Conservation (phyloP, 2,797 vertebrate genomes). For the Megaceryle alcyon region DNA sequence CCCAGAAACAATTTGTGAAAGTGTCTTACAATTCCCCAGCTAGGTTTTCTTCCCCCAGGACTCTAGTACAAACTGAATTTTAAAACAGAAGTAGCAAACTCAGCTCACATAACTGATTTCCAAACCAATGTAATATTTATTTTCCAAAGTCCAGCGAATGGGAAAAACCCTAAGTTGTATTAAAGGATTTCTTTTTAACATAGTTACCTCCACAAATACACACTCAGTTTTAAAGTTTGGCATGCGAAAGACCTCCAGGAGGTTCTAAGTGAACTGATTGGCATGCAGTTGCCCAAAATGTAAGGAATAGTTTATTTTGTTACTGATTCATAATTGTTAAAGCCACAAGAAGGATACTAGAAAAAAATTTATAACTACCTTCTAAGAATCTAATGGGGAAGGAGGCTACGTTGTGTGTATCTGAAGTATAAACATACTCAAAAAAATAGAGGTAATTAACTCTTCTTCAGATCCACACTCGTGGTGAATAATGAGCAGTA, state of each 20-base stretch:
- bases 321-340: conserved; percentile 79
- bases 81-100: conserved; percentile 35
- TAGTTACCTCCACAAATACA: conserved; percentile 80
- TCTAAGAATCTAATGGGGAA: conserved; percentile 85
- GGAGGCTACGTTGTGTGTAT: conserved; percentile 86
- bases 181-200: conserved; percentile 73
- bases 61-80: conserved; percentile 41
- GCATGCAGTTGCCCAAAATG: conserved; percentile 82
- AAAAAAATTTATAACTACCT: conserved; percentile 83
- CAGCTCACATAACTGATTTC: conserved; percentile 61
- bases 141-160: conserved; percentile 40
- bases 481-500: conserved; percentile 86
- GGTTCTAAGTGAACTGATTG: conserved; percentile 81
- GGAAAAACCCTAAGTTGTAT: conserved; percentile 36
- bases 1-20: conserved; percentile 31
- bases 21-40: conserved; percentile 27
- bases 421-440: conserved; percentile 86
- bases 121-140: conserved; percentile 26
- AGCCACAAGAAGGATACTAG: conserved; percentile 84
- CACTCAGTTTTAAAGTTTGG: conserved; percentile 76
- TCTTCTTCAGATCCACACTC: conserved; percentile 87
- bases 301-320: conserved; percentile 76
- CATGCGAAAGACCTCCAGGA: conserved; percentile 85
- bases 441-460: conserved; percentile 86
- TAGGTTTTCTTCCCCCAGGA: conserved; percentile 44